Percentiles rank a stretch among this genome's conserved stretches.
These are phyloP conservation scores for Mesitornis unicolor DNA, from an alignment of 2,113 vertebrate genomes.

Conservation along the genomic window DNA sequence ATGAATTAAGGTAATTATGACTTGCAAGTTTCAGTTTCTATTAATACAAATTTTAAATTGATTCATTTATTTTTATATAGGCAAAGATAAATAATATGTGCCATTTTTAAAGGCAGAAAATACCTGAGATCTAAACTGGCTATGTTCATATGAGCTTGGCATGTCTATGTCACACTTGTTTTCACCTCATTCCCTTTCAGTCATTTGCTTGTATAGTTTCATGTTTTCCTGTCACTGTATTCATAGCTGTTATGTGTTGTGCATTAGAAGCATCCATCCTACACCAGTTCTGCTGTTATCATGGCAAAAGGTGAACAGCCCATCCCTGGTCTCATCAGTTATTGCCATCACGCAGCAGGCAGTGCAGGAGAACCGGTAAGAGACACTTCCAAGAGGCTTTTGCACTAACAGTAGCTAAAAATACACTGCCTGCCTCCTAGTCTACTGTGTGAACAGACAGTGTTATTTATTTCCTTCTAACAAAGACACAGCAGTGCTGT, in stretches of 20 bases:
- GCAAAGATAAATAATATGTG: neutral
- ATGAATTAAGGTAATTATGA: conserved; percentile 53
- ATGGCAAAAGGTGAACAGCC: conserved; percentile 91
- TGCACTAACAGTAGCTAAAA: conserved; percentile 60
- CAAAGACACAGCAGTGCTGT: neutral
- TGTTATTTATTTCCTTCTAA: conserved; percentile 44
- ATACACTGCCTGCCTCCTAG: conserved; percentile 48
- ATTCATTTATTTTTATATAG: neutral
- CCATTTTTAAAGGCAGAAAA: conserved; percentile 30
- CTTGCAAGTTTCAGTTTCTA: conserved; percentile 43
- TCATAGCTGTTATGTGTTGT: conserved; percentile 83
- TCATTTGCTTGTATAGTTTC: conserved; percentile 72
- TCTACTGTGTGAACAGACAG: conserved; percentile 13
- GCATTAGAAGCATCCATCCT: conserved; percentile 89
- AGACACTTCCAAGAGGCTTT: conserved; percentile 68
- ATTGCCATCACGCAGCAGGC: conserved; percentile 86
- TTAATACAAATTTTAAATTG: neutral
- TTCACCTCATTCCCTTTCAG: conserved; percentile 56
- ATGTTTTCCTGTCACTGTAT: conserved; percentile 72
- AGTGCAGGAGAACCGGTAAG: conserved; percentile 85
- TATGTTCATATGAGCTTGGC: conserved; percentile 48
- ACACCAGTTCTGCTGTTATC: conserved; percentile 86
- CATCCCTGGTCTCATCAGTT: conserved; percentile 85
- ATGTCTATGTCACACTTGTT: conserved; percentile 61
- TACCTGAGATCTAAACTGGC: conserved; percentile 47